Percentiles rank a stretch among this genome's conserved stretches.
phyloP scores from a whole-genome alignment of 2,113 vertebrate genomes.

The Thinocorus orbignyianus region DNA sequence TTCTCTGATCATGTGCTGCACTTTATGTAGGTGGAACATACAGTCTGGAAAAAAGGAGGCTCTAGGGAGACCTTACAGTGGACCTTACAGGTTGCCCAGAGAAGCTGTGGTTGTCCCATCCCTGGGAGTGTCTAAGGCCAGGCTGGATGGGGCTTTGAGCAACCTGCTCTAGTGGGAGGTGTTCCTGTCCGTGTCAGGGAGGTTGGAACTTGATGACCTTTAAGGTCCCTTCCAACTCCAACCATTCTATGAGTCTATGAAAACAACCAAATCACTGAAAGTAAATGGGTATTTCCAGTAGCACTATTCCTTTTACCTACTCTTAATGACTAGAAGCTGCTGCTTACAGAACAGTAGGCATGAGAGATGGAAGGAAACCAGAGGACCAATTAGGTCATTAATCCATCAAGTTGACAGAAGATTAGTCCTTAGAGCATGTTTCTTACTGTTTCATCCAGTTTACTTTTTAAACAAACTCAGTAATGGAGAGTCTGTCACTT shows the following conservation, averaged over 20 bases:
- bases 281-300: background rate
- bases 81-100: too few species aligned
- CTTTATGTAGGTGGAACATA: rapidly evolving
- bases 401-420: background rate
- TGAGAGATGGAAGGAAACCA: conserved; percentile 6
- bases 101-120: background rate
- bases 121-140: background rate
- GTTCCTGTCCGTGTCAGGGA: background rate
- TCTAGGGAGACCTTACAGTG: background rate
- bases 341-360: background rate
- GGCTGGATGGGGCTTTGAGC: background rate
- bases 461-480: background rate
- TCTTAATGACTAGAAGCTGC: background rate
- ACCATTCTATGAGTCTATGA: background rate
- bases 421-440: background rate
- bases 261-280: background rate
- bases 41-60: background rate
- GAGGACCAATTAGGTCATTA: conserved; percentile 12
- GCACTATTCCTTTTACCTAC: background rate
- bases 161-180: too few species aligned
- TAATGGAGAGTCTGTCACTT: background rate
- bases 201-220: background rate
- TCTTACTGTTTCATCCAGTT: background rate
- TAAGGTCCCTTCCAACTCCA: background rate
- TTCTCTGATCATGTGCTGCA: background rate